Conservation (phyloP, 2,113 vertebrate species). For the Ptilorrhoa leucosticta region DNA sequence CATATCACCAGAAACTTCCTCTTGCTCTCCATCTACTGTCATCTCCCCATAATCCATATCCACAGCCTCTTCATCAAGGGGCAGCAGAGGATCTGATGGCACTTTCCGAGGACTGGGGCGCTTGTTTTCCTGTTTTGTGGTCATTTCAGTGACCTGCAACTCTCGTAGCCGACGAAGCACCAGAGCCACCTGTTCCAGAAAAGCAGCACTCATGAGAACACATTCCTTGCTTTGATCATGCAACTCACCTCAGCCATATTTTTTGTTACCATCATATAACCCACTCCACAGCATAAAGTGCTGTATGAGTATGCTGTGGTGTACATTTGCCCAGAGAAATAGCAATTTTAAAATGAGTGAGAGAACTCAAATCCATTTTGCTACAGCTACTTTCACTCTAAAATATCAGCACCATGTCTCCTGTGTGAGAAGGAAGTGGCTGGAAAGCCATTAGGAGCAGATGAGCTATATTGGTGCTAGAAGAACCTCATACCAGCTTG, state of each 20-base stretch:
- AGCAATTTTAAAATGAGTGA: background rate
- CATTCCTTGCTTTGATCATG: background rate
- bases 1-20: constrained; percentile 75
- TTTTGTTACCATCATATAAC: background rate
- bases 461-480: background rate
- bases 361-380: background rate
- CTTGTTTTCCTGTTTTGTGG: constrained; percentile 84
- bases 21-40: constrained; percentile 74
- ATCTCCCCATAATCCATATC: constrained; percentile 90
- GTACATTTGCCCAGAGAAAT: background rate
- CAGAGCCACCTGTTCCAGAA: constrained; percentile 85
- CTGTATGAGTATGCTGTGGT: background rate
- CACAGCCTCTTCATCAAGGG: constrained; percentile 92
- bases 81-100: constrained; percentile 81
- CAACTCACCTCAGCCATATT: background rate
- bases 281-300: background rate
- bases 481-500: background rate
- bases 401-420: background rate
- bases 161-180: constrained; percentile 91
- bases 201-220: background rate
- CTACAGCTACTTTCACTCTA: background rate
- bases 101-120: constrained; percentile 87
- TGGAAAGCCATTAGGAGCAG: background rate
- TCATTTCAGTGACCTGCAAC: constrained; percentile 87
- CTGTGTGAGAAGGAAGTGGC: background rate